Evolutionary conservation across 2,888 invertebrate species (phyloP), one percentile per base, ranked within the genome.

Genomic region (Dicyrtoma fusca): DNA sequence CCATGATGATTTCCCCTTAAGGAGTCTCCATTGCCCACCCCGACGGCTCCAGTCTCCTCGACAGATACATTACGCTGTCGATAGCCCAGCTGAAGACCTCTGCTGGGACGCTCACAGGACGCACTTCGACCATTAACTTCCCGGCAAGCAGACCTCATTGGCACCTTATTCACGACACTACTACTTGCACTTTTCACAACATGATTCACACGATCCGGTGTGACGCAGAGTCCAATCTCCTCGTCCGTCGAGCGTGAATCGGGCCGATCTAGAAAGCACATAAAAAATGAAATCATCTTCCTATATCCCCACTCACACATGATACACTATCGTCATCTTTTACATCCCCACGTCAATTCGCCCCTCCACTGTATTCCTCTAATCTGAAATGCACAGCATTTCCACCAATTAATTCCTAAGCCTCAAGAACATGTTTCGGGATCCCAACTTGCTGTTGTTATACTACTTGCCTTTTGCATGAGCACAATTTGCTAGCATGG

Each of bases 241-340:
- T 80, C 81, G 63, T 81, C 80, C 1, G 82, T 82, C 61, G 82
- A 81, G 61, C 81, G 76, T 6, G 82, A 82, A 64, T 82, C 82
- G 8, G 82, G 82, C 44, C 82, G 81, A 68, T 82, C 82, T 81
- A 64, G 13, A 47, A n/a, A 57, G 19, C 34, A 61, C 1, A 61
- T 6, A 61, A 61, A 23, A 26, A 61, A 61, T 17, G 26, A 13
- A 26, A 14, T 49, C 49, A 49, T 10, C 3, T 49, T 49, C n/a
- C 19, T 17, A 49, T 10, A n/a, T 49, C 49, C 11, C 49, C 19
- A 19, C n/a, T 5, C 8, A 3, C 34, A 34, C 34, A 34, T 34
- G 8, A 8, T 8, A 34, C 34, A 34, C 8, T 34, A n/a, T n/a
- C n/a, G n/a, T n/a, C n/a, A n/a, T n/a, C n/a, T n/a, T n/a, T n/a